Evolutionary conservation across 2,888 invertebrate genomes (phyloP), one percentile per base, ranked within the genome.

Genomic region (Leistus spinibarbis): DNA sequence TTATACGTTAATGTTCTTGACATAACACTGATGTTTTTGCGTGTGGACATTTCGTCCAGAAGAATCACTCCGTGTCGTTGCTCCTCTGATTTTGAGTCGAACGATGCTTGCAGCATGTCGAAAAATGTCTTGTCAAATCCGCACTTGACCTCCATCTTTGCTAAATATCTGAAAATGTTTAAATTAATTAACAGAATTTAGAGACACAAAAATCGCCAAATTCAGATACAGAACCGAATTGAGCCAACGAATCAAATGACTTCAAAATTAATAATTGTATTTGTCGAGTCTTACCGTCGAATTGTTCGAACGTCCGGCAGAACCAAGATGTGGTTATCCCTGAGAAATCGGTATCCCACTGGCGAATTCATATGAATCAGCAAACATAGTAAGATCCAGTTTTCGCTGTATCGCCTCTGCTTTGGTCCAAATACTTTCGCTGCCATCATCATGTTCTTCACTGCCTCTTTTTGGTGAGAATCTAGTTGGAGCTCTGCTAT

Each of bases 91-190:
- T 77, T 79, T 57, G 77, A 76, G 0, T 57, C n/a, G 0, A 80
- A 63, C 20, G 69, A 16, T 63, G 71, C 56, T 65, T 76, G 71
- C 2, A 80, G 74, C 3, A 78, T 57, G 16, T 79, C 76, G 57
- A 79, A 79, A 63, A 80, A 79, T 65, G 75, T 70, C 16, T 54
- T 54, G 23, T 79, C 78, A 60, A 79, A 80, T 1, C 78, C 78
- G 62, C 80, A 80, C 1, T 56, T 22, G 17, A 75, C 76, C n/a
- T 78, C 54, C 16, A 78, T 77, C 0, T 65, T 62, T 10, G 77
- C 76, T 19, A 76, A 70, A 53, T 79, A 78, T 75, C 24, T 56
- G 24, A 20, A 5, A 22, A 69, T 27, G 9, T 27, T 27, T 27
- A 24, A 56, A 19, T 13, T 1, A 69, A 69, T 40, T 66, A 53